These are phyloP conservation scores for Probosciger aterrimus DNA, from an alignment of 2,113 vertebrate species.

Conservation along the genomic window DNA sequence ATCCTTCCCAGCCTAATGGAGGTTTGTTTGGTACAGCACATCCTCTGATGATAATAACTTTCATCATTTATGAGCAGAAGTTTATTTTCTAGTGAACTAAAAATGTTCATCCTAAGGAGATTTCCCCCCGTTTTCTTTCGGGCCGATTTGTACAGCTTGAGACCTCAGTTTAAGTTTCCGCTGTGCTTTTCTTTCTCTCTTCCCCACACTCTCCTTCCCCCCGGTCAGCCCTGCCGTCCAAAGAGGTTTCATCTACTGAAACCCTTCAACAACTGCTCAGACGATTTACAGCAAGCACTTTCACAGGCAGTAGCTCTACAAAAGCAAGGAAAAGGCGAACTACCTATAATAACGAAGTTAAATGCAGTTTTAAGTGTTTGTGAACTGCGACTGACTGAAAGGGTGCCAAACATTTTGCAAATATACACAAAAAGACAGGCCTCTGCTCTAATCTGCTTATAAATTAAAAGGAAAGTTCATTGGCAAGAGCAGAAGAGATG, in stretches of 20 bases:
- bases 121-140: not conserved
- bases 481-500: slow-evolving; percentile 55
- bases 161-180: not conserved
- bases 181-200: not conserved
- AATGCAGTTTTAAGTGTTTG: slow-evolving; percentile 19
- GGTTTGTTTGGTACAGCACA: slow-evolving; percentile 63
- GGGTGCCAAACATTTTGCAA: slow-evolving; percentile 54
- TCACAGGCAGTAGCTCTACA: not conserved
- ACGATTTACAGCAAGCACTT: not conserved
- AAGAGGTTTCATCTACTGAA: not conserved
- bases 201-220: no score
- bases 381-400: slow-evolving; percentile 2
- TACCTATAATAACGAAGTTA: slow-evolving; percentile 18
- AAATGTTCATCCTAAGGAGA: not conserved
- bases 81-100: slow-evolving; percentile 48
- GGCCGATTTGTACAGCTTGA: not conserved
- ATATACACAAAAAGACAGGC: slow-evolving; percentile 38
- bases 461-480: slow-evolving; percentile 58
- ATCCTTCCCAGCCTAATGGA: slow-evolving; percentile 59
- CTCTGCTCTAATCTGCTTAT: slow-evolving; percentile 45
- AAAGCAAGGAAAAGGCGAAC: not conserved
- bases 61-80: slow-evolving; percentile 55
- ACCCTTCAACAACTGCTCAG: not conserved
- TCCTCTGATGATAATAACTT: slow-evolving; percentile 64
- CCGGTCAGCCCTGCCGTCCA: not conserved